These are phyloP conservation scores for Drosophila mauritiana DNA, from an alignment of 1,140 invertebrate genomes.

Conservation along the genomic window DNA sequence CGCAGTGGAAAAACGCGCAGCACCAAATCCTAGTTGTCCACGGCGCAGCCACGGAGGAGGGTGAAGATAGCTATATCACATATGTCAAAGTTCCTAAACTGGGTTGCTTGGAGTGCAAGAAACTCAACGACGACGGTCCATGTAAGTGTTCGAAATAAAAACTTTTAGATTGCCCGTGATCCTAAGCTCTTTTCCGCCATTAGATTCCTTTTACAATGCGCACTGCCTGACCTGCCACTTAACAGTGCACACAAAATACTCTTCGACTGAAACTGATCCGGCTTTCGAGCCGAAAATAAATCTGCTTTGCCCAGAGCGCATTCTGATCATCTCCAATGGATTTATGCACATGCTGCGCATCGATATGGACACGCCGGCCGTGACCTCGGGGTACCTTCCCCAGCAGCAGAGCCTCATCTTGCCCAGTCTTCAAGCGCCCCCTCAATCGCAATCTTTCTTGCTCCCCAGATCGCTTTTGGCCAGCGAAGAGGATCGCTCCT, in stretches of 20 bases:
- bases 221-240: conserved; percentile 83
- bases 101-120: conserved; percentile 83
- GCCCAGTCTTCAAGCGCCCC: conserved; percentile 19
- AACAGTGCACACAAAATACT: conserved; percentile 84
- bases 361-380: conserved; percentile 66
- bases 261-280: conserved; percentile 78
- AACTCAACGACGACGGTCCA: conserved; percentile 76
- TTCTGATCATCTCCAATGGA: conserved; percentile 80
- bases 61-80: conserved; percentile 83
- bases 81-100: conserved; percentile 84
- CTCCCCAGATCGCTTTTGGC: conserved; percentile 42
- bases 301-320: conserved; percentile 79
- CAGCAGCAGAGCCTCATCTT: conserved; percentile 52
- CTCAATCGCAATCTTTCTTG: conserved; percentile 43
- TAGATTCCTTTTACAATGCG: conserved; percentile 76
- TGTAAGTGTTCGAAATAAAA: conserved; percentile 39
- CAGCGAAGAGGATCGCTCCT: conserved; percentile 65
- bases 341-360: conserved; percentile 84
- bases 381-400: conserved; percentile 41
- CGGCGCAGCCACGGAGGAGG: conserved; percentile 84
- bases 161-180: not conserved
- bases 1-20: conserved; percentile 87
- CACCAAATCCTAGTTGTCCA: conserved; percentile 86
- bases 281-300: conserved; percentile 77
- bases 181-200: no score